Conservation (phyloP, 2,888 invertebrate genomes). For the Escarpia spicata region DNA sequence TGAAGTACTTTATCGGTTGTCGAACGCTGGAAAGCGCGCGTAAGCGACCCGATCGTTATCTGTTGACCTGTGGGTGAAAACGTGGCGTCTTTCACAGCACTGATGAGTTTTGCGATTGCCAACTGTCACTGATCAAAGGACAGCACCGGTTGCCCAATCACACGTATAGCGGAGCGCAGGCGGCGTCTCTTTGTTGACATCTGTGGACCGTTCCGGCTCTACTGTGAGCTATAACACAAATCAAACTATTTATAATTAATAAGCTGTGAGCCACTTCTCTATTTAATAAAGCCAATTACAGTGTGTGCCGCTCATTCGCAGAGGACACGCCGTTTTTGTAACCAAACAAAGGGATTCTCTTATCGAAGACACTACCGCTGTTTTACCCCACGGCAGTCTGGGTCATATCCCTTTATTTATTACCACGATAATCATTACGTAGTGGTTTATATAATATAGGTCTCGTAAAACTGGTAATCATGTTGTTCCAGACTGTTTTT, state of each 20-base stretch:
- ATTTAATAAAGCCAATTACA: slow-evolving; percentile 1
- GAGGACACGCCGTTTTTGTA: neutral
- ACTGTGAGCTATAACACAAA: neutral
- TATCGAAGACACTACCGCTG: neutral
- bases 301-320: neutral
- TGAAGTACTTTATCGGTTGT: neutral
- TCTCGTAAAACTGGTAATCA: neutral
- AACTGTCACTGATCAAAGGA: neutral
- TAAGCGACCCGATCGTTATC: neutral
- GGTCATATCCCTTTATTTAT: neutral
- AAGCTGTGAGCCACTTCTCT: slow-evolving; percentile 5
- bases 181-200: neutral
- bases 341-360: neutral
- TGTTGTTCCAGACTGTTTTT: neutral
- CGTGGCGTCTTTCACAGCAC: neutral
- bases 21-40: slow-evolving; percentile 16
- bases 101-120: neutral
- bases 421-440: neutral
- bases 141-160: neutral
- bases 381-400: neutral
- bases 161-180: neutral
- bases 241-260: slow-evolving; percentile 16
- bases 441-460: neutral
- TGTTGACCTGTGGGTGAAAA: slow-evolving; percentile 1
- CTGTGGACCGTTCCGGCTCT: neutral